Evolutionary conservation across 2,113 vertebrate genomes (phyloP).

Genomic region (Vulpes vulpes): DNA sequence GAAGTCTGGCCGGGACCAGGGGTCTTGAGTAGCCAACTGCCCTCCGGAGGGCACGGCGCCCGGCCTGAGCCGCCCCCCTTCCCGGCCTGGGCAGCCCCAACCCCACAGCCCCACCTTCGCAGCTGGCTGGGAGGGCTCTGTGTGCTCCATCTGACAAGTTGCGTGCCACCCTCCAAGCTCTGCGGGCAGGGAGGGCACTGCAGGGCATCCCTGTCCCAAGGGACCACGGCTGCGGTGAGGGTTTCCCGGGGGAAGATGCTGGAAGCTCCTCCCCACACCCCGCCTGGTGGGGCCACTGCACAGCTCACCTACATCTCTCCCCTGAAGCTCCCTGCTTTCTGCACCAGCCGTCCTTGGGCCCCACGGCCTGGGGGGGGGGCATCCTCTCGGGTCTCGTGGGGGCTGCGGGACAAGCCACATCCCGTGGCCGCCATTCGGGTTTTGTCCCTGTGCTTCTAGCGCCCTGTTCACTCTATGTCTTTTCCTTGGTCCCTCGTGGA

Average conservation of each 20-base stretch:
- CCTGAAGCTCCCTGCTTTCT: background rate
- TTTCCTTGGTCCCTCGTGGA: accelerated
- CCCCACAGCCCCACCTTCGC: no score
- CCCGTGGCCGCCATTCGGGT: accelerated
- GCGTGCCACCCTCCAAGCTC: background rate
- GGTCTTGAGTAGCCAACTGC: background rate
- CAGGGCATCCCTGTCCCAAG: background rate
- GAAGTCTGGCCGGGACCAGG: accelerated
- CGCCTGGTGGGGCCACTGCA: accelerated
- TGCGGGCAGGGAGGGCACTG: accelerated
- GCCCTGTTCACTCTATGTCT: accelerated
- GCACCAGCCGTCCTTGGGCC: background rate
- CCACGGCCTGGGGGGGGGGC: background rate
- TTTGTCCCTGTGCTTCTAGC: background rate
- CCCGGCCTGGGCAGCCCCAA: accelerated
- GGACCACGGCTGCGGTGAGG: no score
- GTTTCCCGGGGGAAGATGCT: background rate
- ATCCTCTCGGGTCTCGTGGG: background rate
- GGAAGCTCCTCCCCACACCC: background rate
- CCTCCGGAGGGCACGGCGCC: accelerated
- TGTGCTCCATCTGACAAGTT: no score
- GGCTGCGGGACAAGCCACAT: background rate
- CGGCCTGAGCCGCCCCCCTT: background rate
- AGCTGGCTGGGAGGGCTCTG: background rate
- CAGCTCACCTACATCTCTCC: accelerated